Evolutionary conservation across 2,888 invertebrate species (phyloP).

Genomic region (Bedellia somnulentella): DNA sequence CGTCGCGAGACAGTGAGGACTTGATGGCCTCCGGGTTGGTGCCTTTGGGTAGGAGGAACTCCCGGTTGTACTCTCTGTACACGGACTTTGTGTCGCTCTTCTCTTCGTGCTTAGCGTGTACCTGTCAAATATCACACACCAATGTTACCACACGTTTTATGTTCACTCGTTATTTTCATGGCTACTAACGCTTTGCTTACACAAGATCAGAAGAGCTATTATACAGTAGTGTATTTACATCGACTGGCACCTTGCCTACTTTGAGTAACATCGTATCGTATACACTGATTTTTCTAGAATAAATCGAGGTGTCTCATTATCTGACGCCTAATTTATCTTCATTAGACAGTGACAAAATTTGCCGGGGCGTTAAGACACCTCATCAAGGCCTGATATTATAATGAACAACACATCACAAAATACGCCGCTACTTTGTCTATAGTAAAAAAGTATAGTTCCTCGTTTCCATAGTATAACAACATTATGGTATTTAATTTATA

Average conservation of each 20-base stretch:
- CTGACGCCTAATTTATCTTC: constrained; percentile 25
- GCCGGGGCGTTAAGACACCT: neutral
- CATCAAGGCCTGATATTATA: neutral
- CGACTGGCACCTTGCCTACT: constrained; percentile 31
- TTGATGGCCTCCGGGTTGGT: constrained; percentile 96
- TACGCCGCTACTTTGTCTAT: neutral
- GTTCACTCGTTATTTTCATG: too few species aligned
- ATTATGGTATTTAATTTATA: too few species aligned
- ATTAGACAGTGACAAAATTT: constrained; percentile 19
- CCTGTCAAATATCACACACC: constrained; percentile 62
- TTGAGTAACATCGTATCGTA: too few species aligned
- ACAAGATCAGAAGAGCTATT: too few species aligned
- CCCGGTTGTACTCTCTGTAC: constrained; percentile 97
- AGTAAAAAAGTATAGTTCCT: too few species aligned
- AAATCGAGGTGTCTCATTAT: too few species aligned
- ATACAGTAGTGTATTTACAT: constrained; percentile 13
- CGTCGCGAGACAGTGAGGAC: constrained; percentile 94
- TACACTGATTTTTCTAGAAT: too few species aligned
- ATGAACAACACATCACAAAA: too few species aligned
- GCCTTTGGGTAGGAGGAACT: constrained; percentile 95
- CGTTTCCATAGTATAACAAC: too few species aligned
- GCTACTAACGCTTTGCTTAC: too few species aligned
- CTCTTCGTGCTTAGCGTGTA: constrained; percentile 98
- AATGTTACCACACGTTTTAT: neutral
- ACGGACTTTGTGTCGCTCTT: constrained; percentile 95